Evolutionary conservation across 2,888 invertebrate genomes (phyloP), one percentile per base, ranked within the genome.

Genomic region (Pachymerium ferrugineum): DNA sequence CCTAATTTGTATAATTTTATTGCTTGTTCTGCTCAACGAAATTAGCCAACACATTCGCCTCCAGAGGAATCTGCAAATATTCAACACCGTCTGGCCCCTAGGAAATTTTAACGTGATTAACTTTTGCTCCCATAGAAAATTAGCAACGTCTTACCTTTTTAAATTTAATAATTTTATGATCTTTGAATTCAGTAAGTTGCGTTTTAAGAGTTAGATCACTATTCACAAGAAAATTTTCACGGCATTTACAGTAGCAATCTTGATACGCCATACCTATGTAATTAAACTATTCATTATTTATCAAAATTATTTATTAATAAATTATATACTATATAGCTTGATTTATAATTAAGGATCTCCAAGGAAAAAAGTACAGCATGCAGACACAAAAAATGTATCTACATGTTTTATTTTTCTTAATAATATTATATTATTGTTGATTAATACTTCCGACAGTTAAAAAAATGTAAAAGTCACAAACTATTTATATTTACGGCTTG

Each of bases 181-280:
- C 97, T 70, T 93, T 85, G 83, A 97, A 98, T 84, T 98, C 98
- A 0, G 93, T 95, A 1, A 98, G 86, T 80, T 97, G 95, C 4
- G 95, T 91, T 77, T 95, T 87, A 75, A 98, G 83, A 0, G 94
- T 94, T 73, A 92, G 86, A 83, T 98, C 97, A 0, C 94, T 93
- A 81, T 94, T 97, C 0, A 95, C 97, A 38, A 97, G 85, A 83
- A 97, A 97, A 22, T 89, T 88, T 83, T 96, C 95, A 47, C 96
- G 87, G 79, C 93, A 92, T 77, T 88, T 86, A 76, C 89, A 88
- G 82, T 96, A 97, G 69, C 85, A 79, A 78, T 94, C 93, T 81
- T 91, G 91, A 81, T 97, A 95, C 0, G 93, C 87, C 83, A 97
- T 87, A 28, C 97, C 94, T 90, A 78, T 69, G 81, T 82, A 42